A percentile compares a stretch with the other conserved stretches of the same genome.
Conservation (phyloP, 1,140 invertebrate species). For the Scaptomyza montana region DNA sequence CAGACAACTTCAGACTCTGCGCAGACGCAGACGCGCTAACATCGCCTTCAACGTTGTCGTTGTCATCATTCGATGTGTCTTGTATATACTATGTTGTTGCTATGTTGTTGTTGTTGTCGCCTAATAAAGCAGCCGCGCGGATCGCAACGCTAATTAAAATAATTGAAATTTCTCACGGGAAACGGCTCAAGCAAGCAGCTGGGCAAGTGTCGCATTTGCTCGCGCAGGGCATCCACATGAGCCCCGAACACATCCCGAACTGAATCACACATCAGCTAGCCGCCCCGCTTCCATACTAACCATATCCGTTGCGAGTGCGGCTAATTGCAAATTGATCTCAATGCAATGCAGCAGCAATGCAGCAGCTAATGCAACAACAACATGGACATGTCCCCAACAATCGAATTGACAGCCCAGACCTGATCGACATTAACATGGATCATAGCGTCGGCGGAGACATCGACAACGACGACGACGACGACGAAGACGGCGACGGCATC, state of each 20-base stretch:
- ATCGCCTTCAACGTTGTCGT: conserved; percentile 59
- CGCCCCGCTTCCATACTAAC: not conserved
- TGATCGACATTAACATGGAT: conserved; percentile 81
- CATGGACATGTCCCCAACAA: conserved; percentile 78
- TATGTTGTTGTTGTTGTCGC: conserved; percentile 34
- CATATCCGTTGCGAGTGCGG: conserved; percentile 75
- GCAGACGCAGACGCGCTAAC: conserved; percentile 74
- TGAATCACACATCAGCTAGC: not conserved
- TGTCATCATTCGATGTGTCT: conserved; percentile 15
- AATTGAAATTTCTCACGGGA: conserved; percentile 82
- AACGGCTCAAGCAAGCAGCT: conserved; percentile 49
- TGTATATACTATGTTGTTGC: conserved; percentile 11
- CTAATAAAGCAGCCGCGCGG: conserved; percentile 71
- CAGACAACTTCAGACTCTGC: conserved; percentile 55
- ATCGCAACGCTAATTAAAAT: conserved; percentile 81
- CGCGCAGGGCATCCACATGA: conserved; percentile 58
- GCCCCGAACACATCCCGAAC: conserved; percentile 1
- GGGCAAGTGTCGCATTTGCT: conserved; percentile 38
- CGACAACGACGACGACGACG: not conserved
- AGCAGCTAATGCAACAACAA: conserved; percentile 12
- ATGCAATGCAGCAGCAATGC: conserved; percentile 20
- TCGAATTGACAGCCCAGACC: conserved; percentile 71
- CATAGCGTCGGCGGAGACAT: conserved; percentile 51
- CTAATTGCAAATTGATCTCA: conserved; percentile 78
- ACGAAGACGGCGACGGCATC: conserved; percentile 1